phyloP scores from a whole-genome alignment of 1,140 invertebrate species.

The Delia radicum region DNA sequence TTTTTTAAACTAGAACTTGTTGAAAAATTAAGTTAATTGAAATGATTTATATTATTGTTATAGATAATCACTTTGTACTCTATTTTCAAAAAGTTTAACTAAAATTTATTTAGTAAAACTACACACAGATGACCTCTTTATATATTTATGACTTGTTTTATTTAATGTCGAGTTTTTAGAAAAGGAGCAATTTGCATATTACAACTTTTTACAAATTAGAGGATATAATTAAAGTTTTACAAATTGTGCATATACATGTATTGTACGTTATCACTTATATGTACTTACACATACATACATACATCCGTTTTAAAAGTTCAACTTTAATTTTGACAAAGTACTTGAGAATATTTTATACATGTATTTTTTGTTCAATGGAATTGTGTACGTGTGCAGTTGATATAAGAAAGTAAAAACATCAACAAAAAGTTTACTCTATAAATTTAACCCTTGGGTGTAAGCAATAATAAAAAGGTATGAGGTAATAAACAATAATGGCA shows the following conservation, averaged over 20 bases:
- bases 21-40: neutral
- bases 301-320: neutral
- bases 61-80: too few relatives aligned
- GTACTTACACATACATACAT: neutral
- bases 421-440: neutral
- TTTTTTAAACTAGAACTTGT: neutral
- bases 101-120: too few relatives aligned
- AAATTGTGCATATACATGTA: neutral
- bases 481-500: conserved; percentile 4
- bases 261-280: neutral
- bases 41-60: neutral
- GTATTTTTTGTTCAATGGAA: neutral
- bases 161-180: too few relatives aligned
- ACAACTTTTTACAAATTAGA: neutral
- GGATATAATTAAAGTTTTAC: neutral
- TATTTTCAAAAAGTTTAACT: too few relatives aligned
- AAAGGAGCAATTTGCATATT: neutral
- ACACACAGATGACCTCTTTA: too few relatives aligned
- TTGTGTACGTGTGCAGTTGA: neutral
- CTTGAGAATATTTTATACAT: neutral
- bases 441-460: neutral
- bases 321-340: neutral
- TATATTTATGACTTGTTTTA: neutral
- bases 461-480: neutral
- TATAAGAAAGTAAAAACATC: neutral